Percentiles rank a stretch among this genome's conserved stretches.
phyloP scores from a whole-genome alignment of 2,113 vertebrate genomes.

The Scophthalmus maximus region DNA sequence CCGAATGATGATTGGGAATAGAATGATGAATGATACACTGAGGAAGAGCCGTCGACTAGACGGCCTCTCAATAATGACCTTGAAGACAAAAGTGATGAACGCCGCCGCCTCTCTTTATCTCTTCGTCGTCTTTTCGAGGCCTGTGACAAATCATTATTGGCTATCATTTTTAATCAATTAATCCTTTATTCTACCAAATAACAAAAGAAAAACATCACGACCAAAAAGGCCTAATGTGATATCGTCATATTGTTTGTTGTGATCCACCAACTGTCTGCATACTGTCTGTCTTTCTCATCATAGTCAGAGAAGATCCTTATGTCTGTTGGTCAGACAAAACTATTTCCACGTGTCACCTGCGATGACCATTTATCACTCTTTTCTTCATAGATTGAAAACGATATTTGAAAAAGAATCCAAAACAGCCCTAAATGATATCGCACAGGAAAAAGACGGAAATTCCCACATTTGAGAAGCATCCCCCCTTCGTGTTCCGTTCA shows the following conservation, averaged over 20 bases:
- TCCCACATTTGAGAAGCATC: conserved; percentile 3
- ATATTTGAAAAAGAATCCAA: no score
- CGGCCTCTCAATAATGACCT: conserved; percentile 47
- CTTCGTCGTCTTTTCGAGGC: not conserved
- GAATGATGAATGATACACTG: conserved; percentile 52
- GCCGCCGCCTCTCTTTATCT: conserved; percentile 3
- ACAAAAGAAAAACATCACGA: not conserved
- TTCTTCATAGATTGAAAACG: no score
- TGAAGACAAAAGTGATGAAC: conserved; percentile 49
- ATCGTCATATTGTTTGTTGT: not conserved
- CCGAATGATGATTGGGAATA: conserved; percentile 53
- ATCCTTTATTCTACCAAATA: not conserved
- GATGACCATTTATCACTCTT: no score
- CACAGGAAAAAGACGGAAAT: no score
- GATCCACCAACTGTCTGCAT: not conserved
- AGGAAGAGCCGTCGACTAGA: conserved; percentile 37
- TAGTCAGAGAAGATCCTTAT: no score
- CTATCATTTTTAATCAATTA: not conserved
- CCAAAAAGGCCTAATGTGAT: not conserved
- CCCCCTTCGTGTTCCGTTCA: not conserved
- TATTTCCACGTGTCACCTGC: no score
- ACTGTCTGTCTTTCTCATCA: no score
- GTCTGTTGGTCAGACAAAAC: not conserved
- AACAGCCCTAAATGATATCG: no score
- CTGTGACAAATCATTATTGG: conserved; percentile 1